Percentiles rank a stretch among this genome's conserved stretches.
Conservation (phyloP, 2,888 invertebrate species). For the Ceratothoa steindachneri region DNA sequence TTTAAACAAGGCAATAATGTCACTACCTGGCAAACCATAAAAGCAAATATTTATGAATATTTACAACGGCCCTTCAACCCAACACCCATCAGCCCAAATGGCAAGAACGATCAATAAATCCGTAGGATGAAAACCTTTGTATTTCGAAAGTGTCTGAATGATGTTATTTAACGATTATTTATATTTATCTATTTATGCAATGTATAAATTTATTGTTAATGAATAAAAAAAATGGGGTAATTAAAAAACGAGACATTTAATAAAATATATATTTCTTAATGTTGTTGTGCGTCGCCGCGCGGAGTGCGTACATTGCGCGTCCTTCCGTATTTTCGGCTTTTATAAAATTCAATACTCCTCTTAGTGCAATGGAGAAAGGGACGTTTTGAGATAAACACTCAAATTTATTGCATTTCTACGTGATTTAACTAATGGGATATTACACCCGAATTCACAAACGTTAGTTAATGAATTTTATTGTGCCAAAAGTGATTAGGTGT, state of each 20-base stretch:
- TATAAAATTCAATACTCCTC: constrained; percentile 9
- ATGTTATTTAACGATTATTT: too few species aligned
- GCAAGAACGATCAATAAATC: not conserved
- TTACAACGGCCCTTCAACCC: too few species aligned
- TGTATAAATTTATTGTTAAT: too few species aligned
- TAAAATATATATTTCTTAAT: too few species aligned
- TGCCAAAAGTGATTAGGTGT: not conserved
- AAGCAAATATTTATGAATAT: too few species aligned
- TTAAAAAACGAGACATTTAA: too few species aligned
- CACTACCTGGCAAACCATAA: too few species aligned
- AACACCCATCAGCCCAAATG: too few species aligned
- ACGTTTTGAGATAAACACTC: not conserved
- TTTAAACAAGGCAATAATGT: too few species aligned
- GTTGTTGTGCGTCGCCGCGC: not conserved
- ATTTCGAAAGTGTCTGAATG: too few species aligned
- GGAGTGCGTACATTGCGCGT: not conserved
- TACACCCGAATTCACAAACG: not conserved
- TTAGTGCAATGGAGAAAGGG: constrained; percentile 1
- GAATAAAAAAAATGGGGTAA: too few species aligned
- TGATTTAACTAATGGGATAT: not conserved
- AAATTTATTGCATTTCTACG: not conserved
- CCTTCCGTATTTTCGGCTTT: not conserved
- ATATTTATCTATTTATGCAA: too few species aligned
- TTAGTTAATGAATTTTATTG: not conserved
- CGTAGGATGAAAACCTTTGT: not conserved